phyloP scores from a whole-genome alignment of 2,888 invertebrate species.

The Boloria selene region DNA sequence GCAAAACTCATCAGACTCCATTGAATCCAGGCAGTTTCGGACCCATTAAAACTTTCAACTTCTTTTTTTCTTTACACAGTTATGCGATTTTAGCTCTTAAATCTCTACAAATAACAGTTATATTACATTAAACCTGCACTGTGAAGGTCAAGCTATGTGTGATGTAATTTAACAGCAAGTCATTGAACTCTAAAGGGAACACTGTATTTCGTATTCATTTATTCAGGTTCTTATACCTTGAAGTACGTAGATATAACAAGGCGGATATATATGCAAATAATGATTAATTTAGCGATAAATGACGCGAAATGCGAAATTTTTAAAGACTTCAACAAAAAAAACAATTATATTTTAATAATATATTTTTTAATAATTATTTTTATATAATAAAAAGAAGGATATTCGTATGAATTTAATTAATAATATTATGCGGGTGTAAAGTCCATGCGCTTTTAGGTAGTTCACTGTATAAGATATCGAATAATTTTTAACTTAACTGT shows the following conservation, averaged over 20 bases:
- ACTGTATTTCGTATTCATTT: constrained; percentile 24
- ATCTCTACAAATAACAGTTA: neutral
- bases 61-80: neutral
- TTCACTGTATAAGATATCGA: too few species aligned
- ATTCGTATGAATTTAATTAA: too few species aligned
- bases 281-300: too few species aligned
- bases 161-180: constrained; percentile 42
- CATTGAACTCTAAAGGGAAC: constrained; percentile 41
- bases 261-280: neutral
- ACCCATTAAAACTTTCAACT: neutral
- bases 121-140: constrained; percentile 6
- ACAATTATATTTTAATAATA: too few species aligned
- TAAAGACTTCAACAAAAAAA: too few species aligned
- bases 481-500: too few species aligned
- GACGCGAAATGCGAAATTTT: too few species aligned
- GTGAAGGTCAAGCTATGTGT: constrained; percentile 38
- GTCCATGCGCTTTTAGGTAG: too few species aligned
- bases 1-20: too few species aligned
- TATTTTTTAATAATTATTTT: too few species aligned
- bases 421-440: too few species aligned
- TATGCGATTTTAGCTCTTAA: constrained; percentile 46
- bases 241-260: constrained; percentile 1
- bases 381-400: too few species aligned
- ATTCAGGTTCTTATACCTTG: constrained; percentile 2
- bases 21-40: neutral